Evolutionary conservation across 2,797 vertebrate species (phyloP), one percentile per base, ranked within the genome.

Genomic region (Thalassophryne amazonica): DNA sequence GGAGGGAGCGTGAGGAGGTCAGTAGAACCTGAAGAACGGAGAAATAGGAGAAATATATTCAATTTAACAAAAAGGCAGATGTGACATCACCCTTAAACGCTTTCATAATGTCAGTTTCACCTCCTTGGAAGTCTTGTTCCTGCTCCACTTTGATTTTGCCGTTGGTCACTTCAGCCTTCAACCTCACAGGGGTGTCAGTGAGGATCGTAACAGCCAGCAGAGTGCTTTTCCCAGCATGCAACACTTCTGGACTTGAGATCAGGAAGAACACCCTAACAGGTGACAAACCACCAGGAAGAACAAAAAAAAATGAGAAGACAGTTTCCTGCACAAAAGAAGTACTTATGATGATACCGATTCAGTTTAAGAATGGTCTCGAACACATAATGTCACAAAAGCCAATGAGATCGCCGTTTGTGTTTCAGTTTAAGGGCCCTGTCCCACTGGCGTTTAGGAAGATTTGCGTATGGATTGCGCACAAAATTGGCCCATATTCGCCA

Each of bases 1-100:
- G 81, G 55, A 50, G 84, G 80, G 28, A 86, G 62, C 1, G 37
- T 71, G n/a, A 89, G 43, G 39, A 85, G 3, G 2, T 19, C 52
- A 11, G 85, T 88, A 33, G 67, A 5, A 58, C 81, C 86, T 88
- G 48, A 29, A 60, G 57, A 22, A 35, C 62, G 52, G 17, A 53
- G 10, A 62, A 33, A n/a, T n/a, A n/a, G n/a, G n/a, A n/a, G n/a
- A n/a, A n/a, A n/a, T n/a, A n/a, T n/a, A n/a, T n/a, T n/a, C n/a
- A n/a, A n/a, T n/a, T n/a, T n/a, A n/a, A n/a, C 2, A 11, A 24
- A 8, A 52, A 3, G 3, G 23, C 7, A 24, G 1, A n/a, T 20
- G 3, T 1, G 50, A 34, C n/a, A 40, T 15, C 0, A 36, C 48
- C 7, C 4, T 0, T 5, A 23, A 28, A 24, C 12, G 5, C 19